Evolutionary conservation across 2,113 vertebrate species (phyloP).

Genomic region (Columba livia): DNA sequence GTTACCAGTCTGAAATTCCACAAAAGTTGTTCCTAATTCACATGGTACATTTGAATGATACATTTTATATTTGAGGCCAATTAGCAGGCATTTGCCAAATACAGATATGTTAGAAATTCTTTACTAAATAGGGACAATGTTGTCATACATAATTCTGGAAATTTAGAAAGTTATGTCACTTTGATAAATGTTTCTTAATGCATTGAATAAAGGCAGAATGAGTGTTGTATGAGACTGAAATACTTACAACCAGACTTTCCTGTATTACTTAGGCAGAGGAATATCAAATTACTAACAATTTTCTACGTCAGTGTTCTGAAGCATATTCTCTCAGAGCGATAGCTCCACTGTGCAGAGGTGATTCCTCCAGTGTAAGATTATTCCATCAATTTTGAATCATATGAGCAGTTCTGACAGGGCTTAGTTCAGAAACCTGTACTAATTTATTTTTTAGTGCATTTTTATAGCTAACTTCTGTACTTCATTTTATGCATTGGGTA

Average conservation of each 20-base stretch:
- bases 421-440: not conserved
- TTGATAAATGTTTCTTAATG: not conserved
- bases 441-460: not conserved
- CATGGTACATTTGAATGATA: not conserved
- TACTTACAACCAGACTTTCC: not conserved
- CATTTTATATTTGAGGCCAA: not conserved
- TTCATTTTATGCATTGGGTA: not conserved
- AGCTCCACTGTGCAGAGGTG: not conserved
- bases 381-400: not conserved
- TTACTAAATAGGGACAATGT: not conserved
- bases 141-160: not conserved
- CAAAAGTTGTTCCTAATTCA: not conserved
- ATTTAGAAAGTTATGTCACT: not conserved
- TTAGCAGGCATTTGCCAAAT: not conserved
- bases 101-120: not conserved
- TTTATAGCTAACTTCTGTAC: not conserved
- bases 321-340: not conserved
- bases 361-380: not conserved
- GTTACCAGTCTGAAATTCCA: not conserved
- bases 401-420: not conserved
- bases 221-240: not conserved
- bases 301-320: not conserved
- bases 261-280: not conserved
- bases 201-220: not conserved
- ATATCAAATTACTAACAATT: not conserved